Percentiles rank a stretch among this genome's conserved stretches.
phyloP scores from a whole-genome alignment of 2,888 invertebrate genomes.

The Diarsia brunnea region DNA sequence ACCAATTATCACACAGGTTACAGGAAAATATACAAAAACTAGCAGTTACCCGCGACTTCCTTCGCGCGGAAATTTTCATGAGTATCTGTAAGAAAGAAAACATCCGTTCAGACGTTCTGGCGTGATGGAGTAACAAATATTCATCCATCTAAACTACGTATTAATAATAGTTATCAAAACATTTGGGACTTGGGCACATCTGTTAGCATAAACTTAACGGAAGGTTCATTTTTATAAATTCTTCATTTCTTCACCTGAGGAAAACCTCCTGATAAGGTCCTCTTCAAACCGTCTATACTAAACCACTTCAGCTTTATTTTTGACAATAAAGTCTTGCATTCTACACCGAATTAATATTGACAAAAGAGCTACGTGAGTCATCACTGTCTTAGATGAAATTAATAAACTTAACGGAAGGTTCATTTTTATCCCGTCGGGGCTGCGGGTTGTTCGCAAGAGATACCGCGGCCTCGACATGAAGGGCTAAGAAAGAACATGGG shows the following conservation, averaged over 20 bases:
- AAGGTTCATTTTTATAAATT: no score
- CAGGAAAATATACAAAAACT: neutral
- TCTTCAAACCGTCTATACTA: neutral
- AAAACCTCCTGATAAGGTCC: no score
- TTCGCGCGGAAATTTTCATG: neutral
- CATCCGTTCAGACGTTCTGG: no score
- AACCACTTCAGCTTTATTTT: neutral
- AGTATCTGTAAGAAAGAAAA: no score
- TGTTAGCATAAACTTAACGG: neutral
- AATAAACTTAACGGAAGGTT: no score
- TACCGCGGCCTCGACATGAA: no score
- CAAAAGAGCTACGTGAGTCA: no score
- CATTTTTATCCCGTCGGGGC: no score
- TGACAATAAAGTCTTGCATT: neutral
- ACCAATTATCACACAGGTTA: neutral
- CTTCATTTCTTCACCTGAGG: no score
- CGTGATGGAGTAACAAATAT: no score
- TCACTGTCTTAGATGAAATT: neutral
- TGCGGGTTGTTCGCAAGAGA: no score
- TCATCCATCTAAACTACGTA: neutral
- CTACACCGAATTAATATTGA: rapidly evolving
- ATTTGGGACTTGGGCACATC: neutral
- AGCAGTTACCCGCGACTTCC: neutral
- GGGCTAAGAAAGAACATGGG: no score
- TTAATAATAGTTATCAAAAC: neutral